Percentiles rank a stretch among this genome's conserved stretches.
Conservation (phyloP, 2,113 vertebrate genomes). For the Hippocampus zosterae region DNA sequence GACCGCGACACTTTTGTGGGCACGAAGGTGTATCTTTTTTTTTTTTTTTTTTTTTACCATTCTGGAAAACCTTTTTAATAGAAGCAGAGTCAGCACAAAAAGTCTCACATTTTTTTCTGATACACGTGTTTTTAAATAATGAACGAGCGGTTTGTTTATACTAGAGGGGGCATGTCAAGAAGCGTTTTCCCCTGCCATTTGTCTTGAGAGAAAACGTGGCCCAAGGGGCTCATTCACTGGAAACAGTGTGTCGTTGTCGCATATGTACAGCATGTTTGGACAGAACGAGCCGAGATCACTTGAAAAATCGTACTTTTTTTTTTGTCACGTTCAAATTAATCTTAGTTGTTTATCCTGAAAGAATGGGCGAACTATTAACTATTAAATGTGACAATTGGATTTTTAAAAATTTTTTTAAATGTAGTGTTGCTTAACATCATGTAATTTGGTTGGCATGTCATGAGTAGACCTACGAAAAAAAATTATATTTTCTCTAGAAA, state of each 20-base stretch:
- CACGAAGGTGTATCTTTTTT: not conserved
- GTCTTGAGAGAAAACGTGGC: not conserved
- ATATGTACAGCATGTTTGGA: not conserved
- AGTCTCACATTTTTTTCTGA: not conserved
- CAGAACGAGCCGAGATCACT: no score
- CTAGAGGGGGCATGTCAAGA: not conserved
- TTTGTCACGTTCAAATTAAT: no score
- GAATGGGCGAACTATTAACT: no score
- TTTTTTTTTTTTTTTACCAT: not conserved
- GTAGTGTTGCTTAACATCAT: no score
- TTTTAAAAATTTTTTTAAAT: no score
- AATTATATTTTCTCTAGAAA: no score
- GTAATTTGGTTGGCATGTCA: no score
- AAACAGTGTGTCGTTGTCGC: not conserved
- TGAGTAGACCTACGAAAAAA: no score
- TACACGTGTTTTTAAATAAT: not conserved
- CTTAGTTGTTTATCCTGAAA: no score
- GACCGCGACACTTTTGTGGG: not conserved
- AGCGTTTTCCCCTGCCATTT: not conserved
- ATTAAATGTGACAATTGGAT: no score
- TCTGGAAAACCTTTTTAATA: not conserved
- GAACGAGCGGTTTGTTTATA: not conserved
- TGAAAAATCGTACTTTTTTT: no score
- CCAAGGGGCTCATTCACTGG: not conserved
- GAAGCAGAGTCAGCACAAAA: not conserved